phyloP scores from a whole-genome alignment of 2,888 invertebrate species.

The Eremobia ochroleuca region DNA sequence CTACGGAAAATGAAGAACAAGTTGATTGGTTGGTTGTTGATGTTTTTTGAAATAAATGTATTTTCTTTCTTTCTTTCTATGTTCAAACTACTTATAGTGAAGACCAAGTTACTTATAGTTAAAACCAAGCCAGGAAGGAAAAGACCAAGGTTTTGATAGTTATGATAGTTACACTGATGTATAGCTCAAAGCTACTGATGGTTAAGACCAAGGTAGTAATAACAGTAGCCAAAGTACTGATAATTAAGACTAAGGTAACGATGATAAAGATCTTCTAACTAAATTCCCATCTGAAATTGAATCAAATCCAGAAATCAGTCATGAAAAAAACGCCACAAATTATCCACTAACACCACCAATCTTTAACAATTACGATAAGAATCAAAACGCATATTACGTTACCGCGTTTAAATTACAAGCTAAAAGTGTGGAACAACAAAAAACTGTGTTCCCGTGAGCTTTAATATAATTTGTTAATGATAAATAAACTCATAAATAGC shows the following conservation, averaged over 20 bases:
- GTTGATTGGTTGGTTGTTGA: no score
- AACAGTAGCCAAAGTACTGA: neutral
- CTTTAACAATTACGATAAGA: slow-evolving; percentile 82
- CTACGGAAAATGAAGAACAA: neutral
- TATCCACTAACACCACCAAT: slow-evolving; percentile 64
- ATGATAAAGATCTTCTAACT: neutral
- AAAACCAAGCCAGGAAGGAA: neutral
- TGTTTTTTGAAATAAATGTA: no score
- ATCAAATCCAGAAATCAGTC: slow-evolving; percentile 28
- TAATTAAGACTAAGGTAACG: neutral
- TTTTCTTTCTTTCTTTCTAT: no score
- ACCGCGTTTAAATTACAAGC: slow-evolving; percentile 76
- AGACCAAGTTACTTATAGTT: neutral
- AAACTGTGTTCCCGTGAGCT: slow-evolving; percentile 85
- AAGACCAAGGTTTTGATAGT: neutral
- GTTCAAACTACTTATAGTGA: neutral
- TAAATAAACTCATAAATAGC: slow-evolving; percentile 91
- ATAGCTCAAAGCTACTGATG: neutral
- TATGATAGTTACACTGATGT: neutral
- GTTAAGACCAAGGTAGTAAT: no score
- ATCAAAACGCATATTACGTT: slow-evolving; percentile 80
- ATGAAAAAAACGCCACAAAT: slow-evolving; percentile 40
- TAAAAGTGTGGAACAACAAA: slow-evolving; percentile 81
- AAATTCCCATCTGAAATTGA: neutral
- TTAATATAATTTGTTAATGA: slow-evolving; percentile 92